These are phyloP conservation scores for Clarias fuscus DNA, from an alignment of 2,797 vertebrate species.

Conservation along the genomic window DNA sequence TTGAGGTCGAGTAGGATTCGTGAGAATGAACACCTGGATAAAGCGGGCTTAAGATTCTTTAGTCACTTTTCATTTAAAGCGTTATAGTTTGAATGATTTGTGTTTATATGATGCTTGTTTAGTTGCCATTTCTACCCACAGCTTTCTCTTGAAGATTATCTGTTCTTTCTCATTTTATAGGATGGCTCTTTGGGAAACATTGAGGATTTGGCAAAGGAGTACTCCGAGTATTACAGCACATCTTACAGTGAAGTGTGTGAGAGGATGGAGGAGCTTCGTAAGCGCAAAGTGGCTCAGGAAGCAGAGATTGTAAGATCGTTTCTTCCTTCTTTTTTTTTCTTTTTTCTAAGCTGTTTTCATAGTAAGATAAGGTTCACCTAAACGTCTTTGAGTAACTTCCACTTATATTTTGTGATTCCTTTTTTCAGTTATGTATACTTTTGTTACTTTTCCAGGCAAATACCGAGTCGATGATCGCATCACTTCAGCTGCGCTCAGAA, in stretches of 20 bases:
- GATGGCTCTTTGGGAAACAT: conserved; percentile 93
- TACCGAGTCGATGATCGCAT: conserved; percentile 81
- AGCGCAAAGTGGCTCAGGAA: conserved; percentile 85
- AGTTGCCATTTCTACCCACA: not conserved
- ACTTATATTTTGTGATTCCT: conserved; percentile 33
- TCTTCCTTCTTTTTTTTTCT: conserved; percentile 55
- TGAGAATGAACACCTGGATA: not conserved
- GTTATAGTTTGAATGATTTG: not conserved
- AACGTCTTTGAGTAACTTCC: not conserved
- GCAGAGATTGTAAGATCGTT: conserved; percentile 78
- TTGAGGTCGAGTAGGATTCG: conserved; percentile 38
- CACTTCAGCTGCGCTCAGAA: conserved; percentile 89
- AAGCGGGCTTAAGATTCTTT: not conserved
- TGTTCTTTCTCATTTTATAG: conserved; percentile 65
- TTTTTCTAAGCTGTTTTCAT: not conserved
- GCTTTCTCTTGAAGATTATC: conserved; percentile 13
- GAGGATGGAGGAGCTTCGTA: conserved; percentile 94
- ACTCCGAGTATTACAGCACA: conserved; percentile 92
- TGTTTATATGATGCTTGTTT: not conserved
- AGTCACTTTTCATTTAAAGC: too few species aligned
- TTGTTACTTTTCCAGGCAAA: conserved; percentile 81
- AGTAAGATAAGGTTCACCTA: not conserved
- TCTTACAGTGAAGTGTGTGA: conserved; percentile 89
- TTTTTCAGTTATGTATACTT: conserved; percentile 49
- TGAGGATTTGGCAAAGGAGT: conserved; percentile 89